A percentile compares a stretch with the other conserved stretches of the same genome.
Evolutionary conservation across 2,113 vertebrate species (phyloP).

Genomic region (Sciurus niger): DNA sequence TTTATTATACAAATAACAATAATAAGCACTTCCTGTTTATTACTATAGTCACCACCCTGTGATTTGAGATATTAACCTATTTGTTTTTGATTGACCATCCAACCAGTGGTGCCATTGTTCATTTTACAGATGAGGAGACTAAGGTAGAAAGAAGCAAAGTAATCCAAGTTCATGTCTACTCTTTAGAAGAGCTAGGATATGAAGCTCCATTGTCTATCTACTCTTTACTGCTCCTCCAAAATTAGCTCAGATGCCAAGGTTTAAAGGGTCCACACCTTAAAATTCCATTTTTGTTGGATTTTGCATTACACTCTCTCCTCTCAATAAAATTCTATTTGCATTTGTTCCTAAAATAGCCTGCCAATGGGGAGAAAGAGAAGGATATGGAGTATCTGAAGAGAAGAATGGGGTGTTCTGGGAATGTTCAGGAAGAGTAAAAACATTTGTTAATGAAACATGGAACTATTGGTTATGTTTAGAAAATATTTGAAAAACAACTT

Average conservation of each 20-base stretch:
- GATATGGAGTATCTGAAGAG: background rate
- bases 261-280: background rate
- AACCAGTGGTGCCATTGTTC: too few relatives aligned
- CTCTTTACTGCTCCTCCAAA: background rate
- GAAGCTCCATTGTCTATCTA: background rate
- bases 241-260: background rate
- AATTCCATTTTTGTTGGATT: background rate
- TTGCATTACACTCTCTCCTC: background rate
- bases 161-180: background rate
- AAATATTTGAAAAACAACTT: constrained; percentile 25
- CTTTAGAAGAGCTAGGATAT: background rate
- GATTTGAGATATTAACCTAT: background rate
- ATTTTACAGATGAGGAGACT: background rate
- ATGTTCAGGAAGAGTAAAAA: background rate
- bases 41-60: background rate
- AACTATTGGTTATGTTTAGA: background rate
- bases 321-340: background rate
- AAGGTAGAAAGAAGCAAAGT: background rate
- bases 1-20: background rate
- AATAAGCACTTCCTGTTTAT: background rate
- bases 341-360: constrained; percentile 4
- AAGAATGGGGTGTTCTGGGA: background rate
- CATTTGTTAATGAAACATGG: background rate
- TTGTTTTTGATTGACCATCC: background rate
- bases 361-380: background rate